phyloP scores from a whole-genome alignment of 2,797 vertebrate species.

The Halcyon chelicuti region DNA sequence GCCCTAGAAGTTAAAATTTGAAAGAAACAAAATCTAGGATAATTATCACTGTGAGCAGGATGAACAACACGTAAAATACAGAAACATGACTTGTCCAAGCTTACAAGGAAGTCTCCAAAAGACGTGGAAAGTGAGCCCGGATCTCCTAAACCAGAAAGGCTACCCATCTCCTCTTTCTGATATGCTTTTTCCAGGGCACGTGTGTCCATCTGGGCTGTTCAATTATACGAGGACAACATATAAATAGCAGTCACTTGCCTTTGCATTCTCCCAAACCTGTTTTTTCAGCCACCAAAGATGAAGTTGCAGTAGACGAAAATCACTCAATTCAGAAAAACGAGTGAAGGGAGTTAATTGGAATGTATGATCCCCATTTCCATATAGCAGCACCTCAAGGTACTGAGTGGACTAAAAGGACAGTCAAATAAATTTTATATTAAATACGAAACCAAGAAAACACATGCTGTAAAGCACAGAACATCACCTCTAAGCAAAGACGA shows the following conservation, averaged over 20 bases:
- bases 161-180: background rate
- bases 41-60: background rate
- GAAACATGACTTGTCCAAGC: background rate
- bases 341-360: background rate
- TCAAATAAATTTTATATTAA: background rate
- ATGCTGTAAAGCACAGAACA: background rate
- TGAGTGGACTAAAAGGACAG: background rate
- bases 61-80: background rate
- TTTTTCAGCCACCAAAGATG: background rate
- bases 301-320: background rate
- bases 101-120: background rate
- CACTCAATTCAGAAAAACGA: background rate
- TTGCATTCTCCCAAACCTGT: background rate
- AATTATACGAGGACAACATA: fast-evolving
- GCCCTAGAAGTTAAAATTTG: background rate
- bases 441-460: background rate
- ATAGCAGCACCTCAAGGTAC: background rate
- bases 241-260: background rate
- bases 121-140: background rate
- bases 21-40: background rate
- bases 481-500: background rate
- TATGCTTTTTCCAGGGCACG: background rate
- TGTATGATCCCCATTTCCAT: background rate
- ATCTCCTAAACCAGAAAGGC: background rate
- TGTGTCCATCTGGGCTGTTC: background rate